Evolutionary conservation across 2,888 invertebrate genomes (phyloP), one percentile per base, ranked within the genome.

Genomic region (Pteria penguin): DNA sequence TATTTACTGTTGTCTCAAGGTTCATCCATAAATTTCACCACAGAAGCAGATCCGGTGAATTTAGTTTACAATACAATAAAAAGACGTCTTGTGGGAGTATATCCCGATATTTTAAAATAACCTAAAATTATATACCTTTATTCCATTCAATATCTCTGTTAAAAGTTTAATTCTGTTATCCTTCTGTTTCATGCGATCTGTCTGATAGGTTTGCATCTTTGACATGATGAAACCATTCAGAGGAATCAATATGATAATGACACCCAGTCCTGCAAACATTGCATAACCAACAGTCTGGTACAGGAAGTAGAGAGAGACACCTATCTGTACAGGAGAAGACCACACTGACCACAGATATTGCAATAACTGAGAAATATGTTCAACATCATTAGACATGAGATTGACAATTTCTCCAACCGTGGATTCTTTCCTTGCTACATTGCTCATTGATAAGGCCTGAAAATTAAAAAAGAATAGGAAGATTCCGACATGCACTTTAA

Each of bases 221-320:
- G 81, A 84, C 36, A 90, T 88, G 32, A 92, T 83, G 72, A 87
- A 36, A 8, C 86, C 90, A 82, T 92, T 92, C 52, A 91, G 31
- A 0, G 92, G 93, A 2, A 99, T 96, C 77, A 98, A 94, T 70
- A 98, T 94, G 54, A 99, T 95, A 96, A 99, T 97, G 58, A 98
- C 76, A 2, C 95, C 96, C 63, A 99, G 93, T 0, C 88, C 98
- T 4, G 98, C 97, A 11, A 99, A 93, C 0, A 98, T 97, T 0
- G 98, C 96, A 0, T 96, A 95, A 0, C 94, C 94, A 81, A 93
- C 87, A 57, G 93, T 89, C 74, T 86, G 82, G 88, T 91, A 93
- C 26, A 93, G 88, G 79, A 93, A 92, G 79, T 96, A 96, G 36
- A 98, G 92, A 0, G 97, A 95, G 26, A 97, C 92, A 2, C 94